These are phyloP conservation scores for Aporrectodea caliginosa DNA, from an alignment of 1,140 invertebrate species.

Conservation along the genomic window DNA sequence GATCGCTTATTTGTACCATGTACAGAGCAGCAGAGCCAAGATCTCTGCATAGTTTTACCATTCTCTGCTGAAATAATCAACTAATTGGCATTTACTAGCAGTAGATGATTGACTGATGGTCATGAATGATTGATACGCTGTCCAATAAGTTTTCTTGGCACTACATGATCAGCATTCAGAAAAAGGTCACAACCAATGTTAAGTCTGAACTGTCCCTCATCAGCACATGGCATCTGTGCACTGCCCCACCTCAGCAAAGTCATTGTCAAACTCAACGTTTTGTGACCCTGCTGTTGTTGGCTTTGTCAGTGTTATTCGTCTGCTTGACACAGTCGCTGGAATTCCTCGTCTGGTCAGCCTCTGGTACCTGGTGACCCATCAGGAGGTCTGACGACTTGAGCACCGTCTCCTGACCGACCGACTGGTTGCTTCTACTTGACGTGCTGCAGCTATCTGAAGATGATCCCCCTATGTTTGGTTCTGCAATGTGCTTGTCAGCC, in stretches of 20 bases:
- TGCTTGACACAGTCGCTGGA: neutral
- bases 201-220: neutral
- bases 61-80: no score
- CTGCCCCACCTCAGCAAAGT: neutral
- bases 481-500: neutral
- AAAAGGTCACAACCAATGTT: neutral
- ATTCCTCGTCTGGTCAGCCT: neutral
- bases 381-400: neutral
- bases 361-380: neutral
- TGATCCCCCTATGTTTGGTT: neutral
- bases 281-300: neutral
- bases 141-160: no score
- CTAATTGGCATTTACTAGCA: no score
- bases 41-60: no score
- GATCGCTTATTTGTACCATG: no score
- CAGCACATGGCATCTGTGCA: neutral
- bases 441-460: neutral
- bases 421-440: neutral
- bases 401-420: neutral
- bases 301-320: neutral
- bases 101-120: no score
- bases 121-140: no score
- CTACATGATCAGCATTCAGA: no score
- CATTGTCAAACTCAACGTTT: neutral
- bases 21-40: no score